Percentiles rank a stretch among this genome's conserved stretches.
phyloP scores from a whole-genome alignment of 2,797 vertebrate genomes.

The Bovichtus variegatus region DNA sequence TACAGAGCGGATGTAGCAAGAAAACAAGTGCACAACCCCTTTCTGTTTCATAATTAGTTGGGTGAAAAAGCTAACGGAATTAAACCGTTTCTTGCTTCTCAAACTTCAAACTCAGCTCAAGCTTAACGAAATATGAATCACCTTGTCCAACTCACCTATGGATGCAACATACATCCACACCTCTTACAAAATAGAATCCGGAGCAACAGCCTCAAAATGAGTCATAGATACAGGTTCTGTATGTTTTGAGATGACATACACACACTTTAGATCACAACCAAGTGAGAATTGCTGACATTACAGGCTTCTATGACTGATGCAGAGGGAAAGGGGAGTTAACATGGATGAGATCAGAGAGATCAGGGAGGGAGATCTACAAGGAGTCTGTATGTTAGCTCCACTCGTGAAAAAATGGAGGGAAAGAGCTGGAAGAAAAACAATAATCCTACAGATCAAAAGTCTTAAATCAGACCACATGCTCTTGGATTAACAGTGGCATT shows the following conservation, averaged over 20 bases:
- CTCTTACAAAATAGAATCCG: constrained; percentile 4
- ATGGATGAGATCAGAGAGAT: constrained; percentile 5
- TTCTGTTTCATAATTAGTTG: neutral
- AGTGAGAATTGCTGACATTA: neutral
- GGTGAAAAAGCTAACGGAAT: neutral
- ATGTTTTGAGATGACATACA: neutral
- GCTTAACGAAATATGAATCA: neutral
- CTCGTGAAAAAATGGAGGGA: constrained; percentile 32
- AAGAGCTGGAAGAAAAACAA: constrained; percentile 48
- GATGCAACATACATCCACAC: constrained; percentile 11
- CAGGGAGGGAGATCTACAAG: neutral
- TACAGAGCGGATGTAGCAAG: neutral
- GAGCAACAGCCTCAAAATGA: neutral
- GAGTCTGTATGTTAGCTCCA: neutral
- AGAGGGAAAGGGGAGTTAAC: neutral
- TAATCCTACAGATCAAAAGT: constrained; percentile 72
- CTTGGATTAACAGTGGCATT: constrained; percentile 75
- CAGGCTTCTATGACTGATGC: neutral
- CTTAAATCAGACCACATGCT: constrained; percentile 80
- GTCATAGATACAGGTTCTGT: neutral
- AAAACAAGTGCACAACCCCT: neutral
- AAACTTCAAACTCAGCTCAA: neutral
- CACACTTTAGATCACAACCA: constrained; percentile 3
- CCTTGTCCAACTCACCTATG: constrained; percentile 24
- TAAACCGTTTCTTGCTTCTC: neutral